Evolutionary conservation across 1,140 invertebrate genomes (phyloP).

Genomic region (Pachyrhynchus sulphureomaculatus): DNA sequence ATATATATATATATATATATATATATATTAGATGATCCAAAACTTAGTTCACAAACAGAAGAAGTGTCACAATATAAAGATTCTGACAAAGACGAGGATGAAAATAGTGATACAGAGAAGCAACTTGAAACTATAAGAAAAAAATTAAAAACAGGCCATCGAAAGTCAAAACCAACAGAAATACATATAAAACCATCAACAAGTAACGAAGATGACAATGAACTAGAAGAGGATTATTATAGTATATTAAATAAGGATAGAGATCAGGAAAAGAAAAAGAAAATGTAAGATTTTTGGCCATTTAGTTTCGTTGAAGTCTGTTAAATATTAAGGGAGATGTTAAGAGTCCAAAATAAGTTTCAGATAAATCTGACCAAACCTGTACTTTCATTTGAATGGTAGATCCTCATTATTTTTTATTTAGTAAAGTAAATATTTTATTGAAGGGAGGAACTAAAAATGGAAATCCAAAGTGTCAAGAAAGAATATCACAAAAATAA

Average conservation of each 20-base stretch:
- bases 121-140: constrained; percentile 58
- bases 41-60: constrained; percentile 72
- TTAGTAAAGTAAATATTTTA: no score
- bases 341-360: no score
- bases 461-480: constrained; percentile 74
- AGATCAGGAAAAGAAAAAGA: constrained; percentile 64
- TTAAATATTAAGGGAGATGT: no score
- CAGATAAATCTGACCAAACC: no score
- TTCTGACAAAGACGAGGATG: constrained; percentile 45
- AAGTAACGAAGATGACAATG: constrained; percentile 41
- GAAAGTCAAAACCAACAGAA: constrained; percentile 45
- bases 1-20: no score
- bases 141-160: constrained; percentile 48
- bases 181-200: not conserved
- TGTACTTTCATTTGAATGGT: no score
- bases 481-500: constrained; percentile 66
- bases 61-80: constrained; percentile 38
- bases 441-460: constrained; percentile 72
- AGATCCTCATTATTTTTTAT: no score
- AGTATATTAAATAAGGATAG: constrained; percentile 69
- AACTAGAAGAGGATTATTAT: constrained; percentile 38
- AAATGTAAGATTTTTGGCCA: constrained; percentile 58
- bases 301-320: no score
- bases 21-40: constrained; percentile 84
- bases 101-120: constrained; percentile 55